A percentile compares a stretch with the other conserved stretches of the same genome.
These are phyloP conservation scores for Callionymus lyra DNA, from an alignment of 2,113 vertebrate species.

Conservation along the genomic window DNA sequence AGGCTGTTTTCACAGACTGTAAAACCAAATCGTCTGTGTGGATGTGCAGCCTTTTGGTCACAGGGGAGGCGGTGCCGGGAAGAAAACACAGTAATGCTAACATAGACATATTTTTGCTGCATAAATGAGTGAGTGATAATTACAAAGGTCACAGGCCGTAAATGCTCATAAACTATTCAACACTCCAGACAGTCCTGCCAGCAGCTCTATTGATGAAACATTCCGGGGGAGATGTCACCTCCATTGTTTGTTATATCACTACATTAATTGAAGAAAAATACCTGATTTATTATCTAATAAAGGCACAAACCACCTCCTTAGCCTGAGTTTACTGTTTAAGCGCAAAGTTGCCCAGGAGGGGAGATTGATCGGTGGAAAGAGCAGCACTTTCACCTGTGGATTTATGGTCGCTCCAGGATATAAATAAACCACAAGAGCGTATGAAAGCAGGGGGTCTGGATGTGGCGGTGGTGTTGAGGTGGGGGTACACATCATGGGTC, in stretches of 20 bases:
- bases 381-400: constrained; percentile 57
- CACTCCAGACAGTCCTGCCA: constrained; percentile 12
- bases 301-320: constrained; percentile 3
- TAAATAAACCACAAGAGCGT: constrained; percentile 51
- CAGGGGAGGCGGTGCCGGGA: constrained; percentile 38
- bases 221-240: constrained; percentile 1
- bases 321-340: constrained; percentile 16
- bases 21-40: constrained; percentile 50
- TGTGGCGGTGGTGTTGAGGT: constrained; percentile 11
- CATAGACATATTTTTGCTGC: constrained; percentile 27
- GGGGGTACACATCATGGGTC: constrained; percentile 33
- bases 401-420: constrained; percentile 54
- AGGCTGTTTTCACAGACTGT: constrained; percentile 63
- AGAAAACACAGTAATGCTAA: constrained; percentile 30
- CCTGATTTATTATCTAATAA: constrained; percentile 23
- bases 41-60: constrained; percentile 52
- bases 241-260: constrained; percentile 18
- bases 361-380: constrained; percentile 62
- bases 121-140: constrained; percentile 35
- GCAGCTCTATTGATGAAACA: constrained; percentile 10
- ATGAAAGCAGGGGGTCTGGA: constrained; percentile 31
- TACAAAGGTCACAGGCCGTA: constrained; percentile 44
- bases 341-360: constrained; percentile 27
- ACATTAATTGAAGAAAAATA: constrained; percentile 18
- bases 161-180: constrained; percentile 44